Conservation (phyloP, 2,113 vertebrate genomes). For the Nyctibius bracteatus region DNA sequence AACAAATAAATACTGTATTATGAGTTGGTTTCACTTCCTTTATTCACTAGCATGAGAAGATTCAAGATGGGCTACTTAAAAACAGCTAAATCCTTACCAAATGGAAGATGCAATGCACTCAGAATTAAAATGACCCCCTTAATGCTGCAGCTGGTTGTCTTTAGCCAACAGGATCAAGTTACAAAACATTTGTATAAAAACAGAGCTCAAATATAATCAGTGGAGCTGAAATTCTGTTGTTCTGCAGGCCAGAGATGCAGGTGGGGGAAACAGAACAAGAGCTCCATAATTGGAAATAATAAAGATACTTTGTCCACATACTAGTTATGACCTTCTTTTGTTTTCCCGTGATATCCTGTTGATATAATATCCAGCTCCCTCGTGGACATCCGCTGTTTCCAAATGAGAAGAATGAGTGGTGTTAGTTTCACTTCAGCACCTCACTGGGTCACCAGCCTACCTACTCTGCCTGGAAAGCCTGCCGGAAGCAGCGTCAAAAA, state of each 20-base stretch:
- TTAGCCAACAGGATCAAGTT: background rate
- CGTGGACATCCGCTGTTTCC: constrained; percentile 25
- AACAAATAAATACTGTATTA: background rate
- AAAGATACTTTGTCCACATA: background rate
- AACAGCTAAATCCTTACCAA: background rate
- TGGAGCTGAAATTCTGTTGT: background rate
- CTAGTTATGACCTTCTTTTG: constrained; percentile 20
- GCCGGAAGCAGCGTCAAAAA: background rate
- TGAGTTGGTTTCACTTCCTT: background rate
- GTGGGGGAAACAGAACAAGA: background rate
- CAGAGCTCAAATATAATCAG: background rate
- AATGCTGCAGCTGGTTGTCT: background rate
- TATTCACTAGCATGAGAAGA: background rate
- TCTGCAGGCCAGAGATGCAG: background rate
- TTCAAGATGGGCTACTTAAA: background rate
- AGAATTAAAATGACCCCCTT: background rate
- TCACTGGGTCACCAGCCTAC: background rate
- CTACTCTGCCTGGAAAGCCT: background rate
- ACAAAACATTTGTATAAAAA: background rate
- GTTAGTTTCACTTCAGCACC: constrained; percentile 30
- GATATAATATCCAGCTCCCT: constrained; percentile 28
- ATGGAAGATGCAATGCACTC: background rate
- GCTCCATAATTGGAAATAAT: constrained; percentile 38
- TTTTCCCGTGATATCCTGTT: constrained; percentile 50
- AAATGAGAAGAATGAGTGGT: background rate